phyloP scores from a whole-genome alignment of 2,888 invertebrate genomes.

The Pandemis corylana region DNA sequence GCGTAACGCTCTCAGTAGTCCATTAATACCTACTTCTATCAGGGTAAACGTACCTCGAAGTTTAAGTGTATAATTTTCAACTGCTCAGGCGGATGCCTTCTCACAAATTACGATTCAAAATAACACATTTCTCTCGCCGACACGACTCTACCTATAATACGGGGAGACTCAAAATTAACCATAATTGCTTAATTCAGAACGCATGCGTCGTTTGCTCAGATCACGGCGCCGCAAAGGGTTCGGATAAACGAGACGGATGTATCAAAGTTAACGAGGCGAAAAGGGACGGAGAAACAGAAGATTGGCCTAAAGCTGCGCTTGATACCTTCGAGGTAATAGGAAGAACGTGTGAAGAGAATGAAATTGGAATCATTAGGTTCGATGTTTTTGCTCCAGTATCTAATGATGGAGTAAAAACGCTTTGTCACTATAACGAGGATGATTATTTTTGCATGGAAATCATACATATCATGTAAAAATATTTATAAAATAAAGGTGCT shows the following conservation, averaged over 20 bases:
- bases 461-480: too few relatives aligned
- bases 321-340: slow-evolving; percentile 75
- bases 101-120: slow-evolving; percentile 84
- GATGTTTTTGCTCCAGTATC: slow-evolving; percentile 64
- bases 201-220: slow-evolving; percentile 72
- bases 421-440: slow-evolving; percentile 53
- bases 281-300: slow-evolving; percentile 57
- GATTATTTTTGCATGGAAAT: slow-evolving; percentile 28
- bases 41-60: slow-evolving; percentile 66
- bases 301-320: slow-evolving; percentile 55
- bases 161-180: slow-evolving; percentile 82
- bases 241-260: slow-evolving; percentile 56
- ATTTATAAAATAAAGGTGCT: too few relatives aligned
- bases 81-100: slow-evolving; percentile 82
- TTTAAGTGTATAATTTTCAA: slow-evolving; percentile 78
- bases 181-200: slow-evolving; percentile 85
- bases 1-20: slow-evolving; percentile 58
- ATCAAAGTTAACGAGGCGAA: slow-evolving; percentile 48
- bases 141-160: slow-evolving; percentile 75
- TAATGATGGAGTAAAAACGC: slow-evolving; percentile 60
- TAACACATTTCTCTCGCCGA: slow-evolving; percentile 79
- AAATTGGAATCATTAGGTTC: slow-evolving; percentile 71
- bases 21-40: slow-evolving; percentile 57
- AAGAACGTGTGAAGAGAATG: slow-evolving; percentile 77
- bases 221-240: slow-evolving; percentile 65